A percentile compares a stretch with the other conserved stretches of the same genome.
Evolutionary conservation across 2,797 vertebrate genomes (phyloP).

Genomic region (Calcarius lapponicus): DNA sequence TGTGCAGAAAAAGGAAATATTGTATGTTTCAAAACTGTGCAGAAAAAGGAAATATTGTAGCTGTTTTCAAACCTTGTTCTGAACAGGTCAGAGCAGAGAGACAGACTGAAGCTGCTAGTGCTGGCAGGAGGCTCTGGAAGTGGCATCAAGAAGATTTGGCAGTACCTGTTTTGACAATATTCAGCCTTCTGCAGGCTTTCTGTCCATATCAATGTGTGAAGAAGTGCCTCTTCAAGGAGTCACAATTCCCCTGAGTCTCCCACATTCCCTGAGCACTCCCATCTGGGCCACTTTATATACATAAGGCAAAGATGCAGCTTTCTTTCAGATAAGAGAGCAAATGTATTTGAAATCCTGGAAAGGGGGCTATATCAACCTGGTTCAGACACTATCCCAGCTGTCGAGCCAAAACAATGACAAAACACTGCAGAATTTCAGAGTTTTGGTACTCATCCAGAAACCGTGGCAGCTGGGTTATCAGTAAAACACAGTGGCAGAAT

Average conservation of each 20-base stretch:
- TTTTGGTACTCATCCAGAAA: constrained; percentile 46
- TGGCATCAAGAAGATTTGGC: not conserved
- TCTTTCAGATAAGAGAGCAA: not conserved
- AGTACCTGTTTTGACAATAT: not conserved
- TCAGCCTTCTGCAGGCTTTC: not conserved
- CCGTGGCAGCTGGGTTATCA: constrained; percentile 35
- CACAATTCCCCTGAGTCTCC: not conserved
- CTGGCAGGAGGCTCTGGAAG: not conserved
- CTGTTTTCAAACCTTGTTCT: not conserved
- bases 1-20: not conserved
- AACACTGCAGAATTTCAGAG: not conserved
- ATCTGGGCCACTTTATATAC: not conserved
- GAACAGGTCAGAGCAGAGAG: not conserved
- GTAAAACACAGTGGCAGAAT: not conserved
- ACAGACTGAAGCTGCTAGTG: not conserved
- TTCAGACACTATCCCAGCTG: not conserved
- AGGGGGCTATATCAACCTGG: not conserved
- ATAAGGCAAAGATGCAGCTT: not conserved
- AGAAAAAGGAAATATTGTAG: not conserved
- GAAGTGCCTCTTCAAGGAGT: not conserved
- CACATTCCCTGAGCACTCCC: not conserved
- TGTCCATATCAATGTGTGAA: not conserved
- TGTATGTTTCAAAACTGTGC: not conserved
- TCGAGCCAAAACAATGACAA: not conserved
- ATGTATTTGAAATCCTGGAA: constrained; percentile 12